Conservation (phyloP, 2,888 invertebrate genomes). For the Ectemnius cavifrons region DNA sequence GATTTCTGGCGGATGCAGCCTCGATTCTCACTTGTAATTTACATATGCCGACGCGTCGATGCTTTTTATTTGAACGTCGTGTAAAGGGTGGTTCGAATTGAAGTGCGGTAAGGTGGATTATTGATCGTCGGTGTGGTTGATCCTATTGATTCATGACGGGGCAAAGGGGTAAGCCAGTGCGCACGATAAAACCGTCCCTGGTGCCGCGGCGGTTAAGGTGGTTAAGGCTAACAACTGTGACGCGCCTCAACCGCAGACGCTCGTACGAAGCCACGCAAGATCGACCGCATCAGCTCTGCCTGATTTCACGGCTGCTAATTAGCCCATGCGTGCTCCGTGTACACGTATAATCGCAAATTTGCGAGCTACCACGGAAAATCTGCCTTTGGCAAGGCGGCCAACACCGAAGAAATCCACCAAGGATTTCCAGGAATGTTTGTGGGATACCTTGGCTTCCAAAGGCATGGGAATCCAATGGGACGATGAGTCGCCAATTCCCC, state of each 20-base stretch:
- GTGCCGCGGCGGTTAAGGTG: conserved; percentile 54
- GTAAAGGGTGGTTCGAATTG: not conserved
- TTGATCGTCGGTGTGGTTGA: not conserved
- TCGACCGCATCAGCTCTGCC: conserved; percentile 57
- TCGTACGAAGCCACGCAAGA: conserved; percentile 46
- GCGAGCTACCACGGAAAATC: conserved; percentile 31
- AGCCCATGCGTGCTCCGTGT: conserved; percentile 51
- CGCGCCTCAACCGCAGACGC: conserved; percentile 58
- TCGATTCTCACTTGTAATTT: not conserved
- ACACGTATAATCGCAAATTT: conserved; percentile 55
- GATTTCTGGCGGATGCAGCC: not conserved
- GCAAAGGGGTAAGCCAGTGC: not conserved
- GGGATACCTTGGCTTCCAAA: not conserved
- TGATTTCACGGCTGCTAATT: conserved; percentile 69
- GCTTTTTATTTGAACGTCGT: not conserved
- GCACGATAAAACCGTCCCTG: conserved; percentile 39
- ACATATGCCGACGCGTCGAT: not conserved
- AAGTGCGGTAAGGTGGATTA: not conserved
- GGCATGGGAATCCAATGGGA: not conserved
- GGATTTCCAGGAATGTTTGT: not conserved
- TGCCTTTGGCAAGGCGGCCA: not conserved
- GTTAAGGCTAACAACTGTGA: conserved; percentile 67
- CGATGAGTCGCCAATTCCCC: not conserved
- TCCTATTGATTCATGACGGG: too few species aligned
- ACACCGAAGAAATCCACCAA: too few species aligned